Percentiles rank a stretch among this genome's conserved stretches.
phyloP scores from a whole-genome alignment of 2,797 vertebrate genomes.

The Trichosurus vulpecula region DNA sequence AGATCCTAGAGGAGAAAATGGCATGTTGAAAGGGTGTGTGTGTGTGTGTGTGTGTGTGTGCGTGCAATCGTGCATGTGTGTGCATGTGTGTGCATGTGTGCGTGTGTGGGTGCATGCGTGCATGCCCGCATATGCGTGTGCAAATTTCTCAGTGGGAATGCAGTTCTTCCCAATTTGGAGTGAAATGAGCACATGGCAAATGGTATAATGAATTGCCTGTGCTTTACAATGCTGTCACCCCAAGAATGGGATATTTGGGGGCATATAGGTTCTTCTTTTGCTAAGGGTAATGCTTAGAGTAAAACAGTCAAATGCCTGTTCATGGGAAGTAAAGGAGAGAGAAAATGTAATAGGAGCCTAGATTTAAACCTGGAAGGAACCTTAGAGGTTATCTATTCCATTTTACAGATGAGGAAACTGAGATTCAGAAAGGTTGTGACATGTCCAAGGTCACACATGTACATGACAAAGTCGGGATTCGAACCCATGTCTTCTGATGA shows the following conservation, averaged over 20 bases:
- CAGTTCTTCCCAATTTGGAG: background rate
- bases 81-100: too few species aligned
- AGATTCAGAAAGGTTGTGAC: background rate
- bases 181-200: background rate
- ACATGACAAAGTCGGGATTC: background rate
- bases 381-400: background rate
- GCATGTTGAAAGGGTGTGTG: background rate
- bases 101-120: too few species aligned
- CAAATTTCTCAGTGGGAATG: background rate
- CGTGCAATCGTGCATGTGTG: too few species aligned
- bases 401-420: background rate
- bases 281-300: background rate
- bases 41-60: background rate
- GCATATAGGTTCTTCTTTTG: background rate
- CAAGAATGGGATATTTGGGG: background rate
- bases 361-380: background rate
- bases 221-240: background rate
- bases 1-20: too few species aligned
- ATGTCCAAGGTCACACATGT: background rate
- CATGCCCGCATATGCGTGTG: too few species aligned
- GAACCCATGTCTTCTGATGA: background rate
- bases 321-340: background rate
- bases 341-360: background rate
- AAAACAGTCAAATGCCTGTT: background rate
- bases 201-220: background rate